Percentiles rank a stretch among this genome's conserved stretches.
Conservation (phyloP, 1,140 invertebrate species). For the Heliconius himera region DNA sequence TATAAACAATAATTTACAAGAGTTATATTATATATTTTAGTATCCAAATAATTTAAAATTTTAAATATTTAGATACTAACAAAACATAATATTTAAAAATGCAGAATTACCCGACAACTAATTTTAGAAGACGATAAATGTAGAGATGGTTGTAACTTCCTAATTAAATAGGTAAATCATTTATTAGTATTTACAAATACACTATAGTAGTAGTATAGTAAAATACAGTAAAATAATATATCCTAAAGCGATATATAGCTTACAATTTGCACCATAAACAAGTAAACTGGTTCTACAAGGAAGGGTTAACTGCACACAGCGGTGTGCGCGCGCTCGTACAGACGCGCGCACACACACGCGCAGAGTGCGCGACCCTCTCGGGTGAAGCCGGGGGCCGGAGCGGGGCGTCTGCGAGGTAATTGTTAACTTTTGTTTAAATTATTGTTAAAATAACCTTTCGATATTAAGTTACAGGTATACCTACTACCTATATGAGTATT, state of each 20-base stretch:
- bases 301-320: constrained; percentile 61
- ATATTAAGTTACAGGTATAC: neutral
- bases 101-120: too few species aligned
- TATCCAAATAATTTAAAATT: too few species aligned
- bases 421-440: constrained; percentile 25
- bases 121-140: too few species aligned
- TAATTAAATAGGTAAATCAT: too few species aligned
- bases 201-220: neutral
- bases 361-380: constrained; percentile 54
- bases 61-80: too few species aligned
- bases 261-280: constrained; percentile 33
- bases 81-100: too few species aligned
- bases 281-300: constrained; percentile 63
- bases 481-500: neutral
- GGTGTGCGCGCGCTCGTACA: neutral
- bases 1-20: too few species aligned
- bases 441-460: constrained; percentile 17
- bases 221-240: neutral
- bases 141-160: too few species aligned
- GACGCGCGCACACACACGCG: too few species aligned
- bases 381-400: constrained; percentile 29
- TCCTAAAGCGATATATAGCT: neutral
- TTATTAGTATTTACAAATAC: neutral
- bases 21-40: too few species aligned
- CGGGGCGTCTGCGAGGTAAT: constrained; percentile 21